Evolutionary conservation across 2,797 vertebrate genomes (phyloP).

Genomic region (Sebastes hubbsi): DNA sequence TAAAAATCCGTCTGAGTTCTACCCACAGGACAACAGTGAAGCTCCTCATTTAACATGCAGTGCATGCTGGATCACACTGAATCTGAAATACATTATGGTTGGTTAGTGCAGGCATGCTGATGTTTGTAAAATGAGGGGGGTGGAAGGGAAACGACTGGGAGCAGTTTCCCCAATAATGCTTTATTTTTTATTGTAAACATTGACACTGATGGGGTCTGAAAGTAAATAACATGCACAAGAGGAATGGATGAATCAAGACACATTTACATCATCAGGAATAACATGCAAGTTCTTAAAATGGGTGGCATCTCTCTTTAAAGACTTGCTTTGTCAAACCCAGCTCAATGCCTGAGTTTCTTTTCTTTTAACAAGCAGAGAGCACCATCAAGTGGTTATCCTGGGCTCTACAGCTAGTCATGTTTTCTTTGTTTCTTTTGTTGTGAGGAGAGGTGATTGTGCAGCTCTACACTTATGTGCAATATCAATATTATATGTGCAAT

Average conservation of each 20-base stretch:
- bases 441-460: not conserved
- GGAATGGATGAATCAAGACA: not conserved
- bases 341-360: not conserved
- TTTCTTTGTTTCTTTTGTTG: slow-evolving; percentile 16
- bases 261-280: not conserved
- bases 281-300: not conserved
- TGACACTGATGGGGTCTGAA: not conserved
- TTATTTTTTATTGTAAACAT: slow-evolving; percentile 14
- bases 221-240: not conserved
- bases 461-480: not conserved
- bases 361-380: slow-evolving; percentile 18
- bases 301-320: slow-evolving; percentile 11
- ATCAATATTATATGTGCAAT: not conserved
- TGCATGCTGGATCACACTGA: not conserved
- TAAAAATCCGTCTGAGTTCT: slow-evolving; percentile 24
- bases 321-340: not conserved
- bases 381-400: slow-evolving; percentile 43
- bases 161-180: not conserved
- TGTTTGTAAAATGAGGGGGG: not conserved
- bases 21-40: not conserved
- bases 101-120: not conserved
- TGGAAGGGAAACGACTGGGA: not conserved
- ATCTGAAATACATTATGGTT: not conserved
- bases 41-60: slow-evolving; percentile 15
- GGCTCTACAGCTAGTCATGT: not conserved